Base-by-base conservation (phyloP, 92 coral and sea anemone species). In the Anthopleura xanthogrammica region DNA sequence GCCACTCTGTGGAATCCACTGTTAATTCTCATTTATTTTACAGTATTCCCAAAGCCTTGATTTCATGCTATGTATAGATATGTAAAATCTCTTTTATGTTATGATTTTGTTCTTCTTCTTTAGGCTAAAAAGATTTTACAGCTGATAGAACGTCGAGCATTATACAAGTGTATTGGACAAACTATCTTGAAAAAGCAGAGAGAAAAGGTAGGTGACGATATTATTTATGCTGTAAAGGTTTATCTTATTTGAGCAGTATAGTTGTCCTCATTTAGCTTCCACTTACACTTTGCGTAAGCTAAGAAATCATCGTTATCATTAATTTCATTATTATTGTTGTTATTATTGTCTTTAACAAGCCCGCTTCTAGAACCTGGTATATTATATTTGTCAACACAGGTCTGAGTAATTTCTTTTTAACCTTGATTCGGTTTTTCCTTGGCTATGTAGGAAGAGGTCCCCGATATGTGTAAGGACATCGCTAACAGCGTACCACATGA, bases 111-210 rank as follows among this genome's bases (percentile, higher is more conserved):
- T 17, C 8, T 62, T 62, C 19, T 11, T 6, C 48, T 71, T 60
- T 54, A 94, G 91, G 91, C 98, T 22, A 90, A 93, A 66, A 81
- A 79, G 60, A 77, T 95, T 50, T 50, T 95, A 46, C 64, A 64
- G 20, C 80, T 90, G 24, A 90, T 95, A 3, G 91, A 95, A 78
- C 86, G 77, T 17, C 91, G 98, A 24, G 91, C 91, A 8, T 80
- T 95, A 78, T 95, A 90, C 89, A 95, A 92, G 74, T 95, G 94
- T 54, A 84, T 93, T 9, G 98, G 98, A 0, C 94, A 92, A 76
- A 89, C 98, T 20, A 90, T 92, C 16, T 83, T 90, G 11, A 87
- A 76, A 40, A 60, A 79, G 22, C 85, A 16, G 4, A 86, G 93
- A 60, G 91, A 90, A 12, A 81, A 90, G 84, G 95, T 92, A 82